phyloP scores from a whole-genome alignment of 2,888 invertebrate genomes.

The Morinoia aosen region DNA sequence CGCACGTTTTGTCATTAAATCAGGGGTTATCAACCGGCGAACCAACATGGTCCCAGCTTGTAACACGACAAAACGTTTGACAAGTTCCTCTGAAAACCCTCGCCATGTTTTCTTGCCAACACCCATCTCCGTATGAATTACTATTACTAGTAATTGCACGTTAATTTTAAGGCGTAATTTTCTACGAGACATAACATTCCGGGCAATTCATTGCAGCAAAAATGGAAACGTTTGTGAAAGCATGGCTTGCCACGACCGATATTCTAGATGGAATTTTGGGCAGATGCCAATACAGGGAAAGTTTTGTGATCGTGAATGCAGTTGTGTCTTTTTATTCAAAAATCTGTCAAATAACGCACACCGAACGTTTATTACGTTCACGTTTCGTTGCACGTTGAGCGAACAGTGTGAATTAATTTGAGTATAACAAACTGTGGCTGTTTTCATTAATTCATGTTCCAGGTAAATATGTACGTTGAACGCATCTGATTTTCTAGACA shows the following conservation, averaged over 20 bases:
- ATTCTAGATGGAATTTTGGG: not conserved
- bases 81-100: no score
- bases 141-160: no score
- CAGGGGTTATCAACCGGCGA: no score
- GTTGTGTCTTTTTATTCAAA: not conserved
- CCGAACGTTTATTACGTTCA: not conserved
- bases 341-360: not conserved
- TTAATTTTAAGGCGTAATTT: no score
- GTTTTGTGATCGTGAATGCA: not conserved
- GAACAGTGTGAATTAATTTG: not conserved
- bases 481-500: not conserved
- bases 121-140: no score
- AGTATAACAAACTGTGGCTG: not conserved
- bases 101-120: no score
- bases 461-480: not conserved
- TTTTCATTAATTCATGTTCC: not conserved
- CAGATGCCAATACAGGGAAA: not conserved
- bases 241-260: not conserved
- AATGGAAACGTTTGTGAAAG: not conserved
- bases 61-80: no score
- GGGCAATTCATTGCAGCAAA: not conserved
- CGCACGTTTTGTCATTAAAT: no score
- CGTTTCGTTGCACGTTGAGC: no score
- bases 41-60: no score
- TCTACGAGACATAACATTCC: not conserved